Base-by-base conservation (phyloP, 30 jellyfish, hydroid and myxozoan genomes). In the Catostylus mosaicus region DNA sequence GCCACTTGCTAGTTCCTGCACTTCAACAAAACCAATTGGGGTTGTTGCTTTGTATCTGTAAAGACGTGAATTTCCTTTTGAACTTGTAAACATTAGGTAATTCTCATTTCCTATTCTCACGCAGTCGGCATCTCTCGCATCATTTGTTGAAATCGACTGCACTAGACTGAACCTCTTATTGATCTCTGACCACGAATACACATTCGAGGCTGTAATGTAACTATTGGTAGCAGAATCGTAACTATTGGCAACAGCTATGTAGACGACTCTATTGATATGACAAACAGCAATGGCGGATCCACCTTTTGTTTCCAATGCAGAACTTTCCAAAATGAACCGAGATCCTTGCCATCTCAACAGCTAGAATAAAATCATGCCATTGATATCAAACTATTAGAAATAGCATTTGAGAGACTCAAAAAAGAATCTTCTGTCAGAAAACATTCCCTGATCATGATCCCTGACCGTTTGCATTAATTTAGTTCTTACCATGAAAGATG, bases 241-340 rank as follows among this genome's bases (percentile, higher is more conserved):
- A 59, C 67, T 70, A 57, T 93, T 93, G 10, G 92, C 98, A 77
- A 93, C 97, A 61, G 90, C 93, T 31, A 90, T 40, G 64, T 65
- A 80, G 26, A 30, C 48, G 6, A 27, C 30, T 31, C 74, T 71
- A 48, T 75, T 48, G 26, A 67, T 71, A 33, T 62, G 26, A 61
- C 85, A 84, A 37, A 72, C 51, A 59, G 80, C 63, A 18, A 77
- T 23, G 57, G 88, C 88, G 51, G 96, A 57, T 20, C 82, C 91
- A 20, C 97, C 97, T n/a, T 45, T 52, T 16, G 90, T 86, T 18
- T 33, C 67, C 11, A 86, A 10, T 19, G 86, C 56, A 11, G 82
- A 26, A 31, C 89, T 67, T 36, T 86, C 96, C 79, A 75, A 26
- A 35, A 51, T 38, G 43, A 84, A 84, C 26, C 46, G 88, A 16